Conservation (phyloP, 2,888 invertebrate species). For the Lithophane leautieri region DNA sequence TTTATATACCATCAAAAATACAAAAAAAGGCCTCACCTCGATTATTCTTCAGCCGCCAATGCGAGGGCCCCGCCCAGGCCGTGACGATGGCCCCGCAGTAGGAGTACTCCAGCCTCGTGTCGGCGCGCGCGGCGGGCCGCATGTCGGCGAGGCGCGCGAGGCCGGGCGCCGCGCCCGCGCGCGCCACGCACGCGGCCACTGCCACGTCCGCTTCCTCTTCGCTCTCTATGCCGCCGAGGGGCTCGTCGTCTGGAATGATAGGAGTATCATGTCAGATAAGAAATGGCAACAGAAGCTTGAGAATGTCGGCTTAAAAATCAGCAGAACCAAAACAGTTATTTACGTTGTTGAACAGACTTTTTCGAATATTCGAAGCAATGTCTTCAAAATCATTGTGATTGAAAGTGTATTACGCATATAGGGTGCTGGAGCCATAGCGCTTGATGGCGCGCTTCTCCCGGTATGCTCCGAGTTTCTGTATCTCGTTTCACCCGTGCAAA, state of each 20-base stretch:
- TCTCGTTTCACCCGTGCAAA: no score
- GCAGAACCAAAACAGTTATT: no score
- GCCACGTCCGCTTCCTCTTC: slow-evolving; percentile 86
- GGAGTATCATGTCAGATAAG: background rate
- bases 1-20: background rate
- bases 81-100: slow-evolving; percentile 91
- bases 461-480: no score
- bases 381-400: no score
- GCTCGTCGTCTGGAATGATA: slow-evolving; percentile 81
- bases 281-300: no score
- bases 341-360: no score
- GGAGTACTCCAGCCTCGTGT: slow-evolving; percentile 92
- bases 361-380: no score
- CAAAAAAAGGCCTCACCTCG: slow-evolving; percentile 70
- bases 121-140: slow-evolving; percentile 83
- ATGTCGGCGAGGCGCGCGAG: slow-evolving; percentile 87
- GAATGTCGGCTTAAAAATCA: no score
- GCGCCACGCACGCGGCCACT: slow-evolving; percentile 81
- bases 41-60: slow-evolving; percentile 94
- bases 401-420: no score
- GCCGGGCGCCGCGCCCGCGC: slow-evolving; percentile 71
- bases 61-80: slow-evolving; percentile 95
- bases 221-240: slow-evolving; percentile 85
- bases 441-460: no score
- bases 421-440: no score